phyloP scores from a whole-genome alignment of 2,888 invertebrate species.

The Lobophora halterata region DNA sequence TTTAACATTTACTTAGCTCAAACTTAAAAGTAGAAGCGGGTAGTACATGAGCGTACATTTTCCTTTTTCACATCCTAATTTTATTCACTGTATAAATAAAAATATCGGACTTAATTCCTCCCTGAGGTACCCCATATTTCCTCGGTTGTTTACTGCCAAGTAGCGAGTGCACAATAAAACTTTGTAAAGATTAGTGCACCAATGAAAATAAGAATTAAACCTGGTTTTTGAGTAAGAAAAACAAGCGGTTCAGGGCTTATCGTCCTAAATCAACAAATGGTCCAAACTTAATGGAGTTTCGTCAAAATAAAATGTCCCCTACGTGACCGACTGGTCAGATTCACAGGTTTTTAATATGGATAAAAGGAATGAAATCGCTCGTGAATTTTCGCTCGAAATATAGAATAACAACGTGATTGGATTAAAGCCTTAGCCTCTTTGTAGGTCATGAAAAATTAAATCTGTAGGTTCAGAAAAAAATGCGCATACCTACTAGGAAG shows the following conservation, averaged over 20 bases:
- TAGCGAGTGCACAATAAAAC: conserved; percentile 21
- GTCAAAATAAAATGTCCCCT: conserved; percentile 43
- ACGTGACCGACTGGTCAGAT: conserved; percentile 37
- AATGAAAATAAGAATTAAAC: conserved; percentile 30
- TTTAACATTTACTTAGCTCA: conserved; percentile 3
- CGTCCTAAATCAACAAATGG: conserved; percentile 44
- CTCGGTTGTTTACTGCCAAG: conserved; percentile 22
- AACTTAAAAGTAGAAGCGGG: conserved; percentile 8
- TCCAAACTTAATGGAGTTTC: conserved; percentile 45
- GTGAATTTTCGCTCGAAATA: conserved; percentile 12
- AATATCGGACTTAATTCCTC: conserved; percentile 25
- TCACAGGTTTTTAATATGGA: conserved; percentile 30
- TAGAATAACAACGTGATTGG: conserved; percentile 20
- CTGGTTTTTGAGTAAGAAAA: conserved; percentile 40
- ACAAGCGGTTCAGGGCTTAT: conserved; percentile 36
- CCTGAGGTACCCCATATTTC: conserved; percentile 24
- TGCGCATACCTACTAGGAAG: too few species aligned
- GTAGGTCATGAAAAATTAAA: conserved; percentile 3
- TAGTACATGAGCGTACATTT: conserved; percentile 9
- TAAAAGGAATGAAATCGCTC: conserved; percentile 16
- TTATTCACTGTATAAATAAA: conserved; percentile 25
- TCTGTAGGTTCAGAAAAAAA: too few species aligned
- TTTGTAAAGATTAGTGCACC: conserved; percentile 29
- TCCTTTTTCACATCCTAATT: conserved; percentile 21
- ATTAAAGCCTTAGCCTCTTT: conserved; percentile 6